Base-by-base conservation (phyloP, 2,113 vertebrate genomes). In the Spea bombifrons region DNA sequence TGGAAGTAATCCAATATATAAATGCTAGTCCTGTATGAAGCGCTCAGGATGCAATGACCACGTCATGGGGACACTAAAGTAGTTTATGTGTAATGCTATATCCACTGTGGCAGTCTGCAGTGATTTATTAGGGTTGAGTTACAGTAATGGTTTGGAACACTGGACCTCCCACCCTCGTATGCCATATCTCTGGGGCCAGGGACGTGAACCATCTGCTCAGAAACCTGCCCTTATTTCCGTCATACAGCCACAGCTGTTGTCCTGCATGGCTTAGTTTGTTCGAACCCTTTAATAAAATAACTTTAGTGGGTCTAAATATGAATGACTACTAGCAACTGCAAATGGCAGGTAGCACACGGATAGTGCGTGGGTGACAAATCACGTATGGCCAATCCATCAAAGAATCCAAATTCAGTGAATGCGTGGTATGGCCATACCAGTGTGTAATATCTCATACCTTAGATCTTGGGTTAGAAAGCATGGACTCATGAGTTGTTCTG, bases 101-200 rank as follows among this genome's bases (percentile, higher is more conserved):
- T 15, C 52, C 52, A 46, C 63, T 73, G 52, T 59, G 70, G 55
- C 63, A 80, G 66, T 73, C 52, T 68, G 65, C 16, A 74, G 17
- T 68, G 71, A 80, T 80, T 80, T 80, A 74, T 74, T 66, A 80
- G 78, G 78, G 50, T 80, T 61, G 70, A 50, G 52, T 80, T 74
- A 80, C 78, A 73, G 78, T 68, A 80, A 74, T 68, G 45, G 71
- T 64, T 74, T 74, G 68, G 52, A 43, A 80, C 65, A 59, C 71
- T 68, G 76, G 64, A 52, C 61, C 53, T 73, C 5, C 71, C 50
- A 65, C 66, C 71, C 71, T 15, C 66, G 46, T 66, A 50, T 30
- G 30, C 30, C 49, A 66, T 73, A 73, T 79, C 76, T 59, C 50
- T 8, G 16, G 66, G 44, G 47, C 48, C 71, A 74, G 45, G 48